phyloP scores from a whole-genome alignment of 2,888 invertebrate species.

The Ormyrus rosae region DNA sequence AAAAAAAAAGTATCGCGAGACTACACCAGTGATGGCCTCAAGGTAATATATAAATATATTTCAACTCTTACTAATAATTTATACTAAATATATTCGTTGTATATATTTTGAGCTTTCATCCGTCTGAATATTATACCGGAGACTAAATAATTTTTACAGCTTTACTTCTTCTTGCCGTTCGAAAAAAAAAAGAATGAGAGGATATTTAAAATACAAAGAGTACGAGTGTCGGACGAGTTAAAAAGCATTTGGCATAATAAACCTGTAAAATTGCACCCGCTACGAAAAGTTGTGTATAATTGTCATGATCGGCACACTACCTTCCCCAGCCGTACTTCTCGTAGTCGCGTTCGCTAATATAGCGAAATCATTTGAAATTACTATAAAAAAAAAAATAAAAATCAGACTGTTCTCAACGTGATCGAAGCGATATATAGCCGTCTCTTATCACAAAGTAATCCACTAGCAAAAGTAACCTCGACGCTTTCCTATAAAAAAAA shows the following conservation, averaged over 20 bases:
- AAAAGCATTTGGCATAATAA: background rate
- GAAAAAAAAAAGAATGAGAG: too few relatives aligned
- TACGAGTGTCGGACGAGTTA: too few relatives aligned
- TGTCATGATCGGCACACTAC: background rate
- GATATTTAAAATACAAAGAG: too few relatives aligned
- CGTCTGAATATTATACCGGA: background rate
- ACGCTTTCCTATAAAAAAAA: too few relatives aligned
- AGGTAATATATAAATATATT: constrained; percentile 25
- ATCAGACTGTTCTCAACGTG: background rate
- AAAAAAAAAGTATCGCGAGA: background rate
- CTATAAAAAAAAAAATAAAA: background rate
- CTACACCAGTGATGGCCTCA: background rate
- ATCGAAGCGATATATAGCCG: too few relatives aligned
- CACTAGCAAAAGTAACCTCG: too few relatives aligned
- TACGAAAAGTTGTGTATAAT: background rate
- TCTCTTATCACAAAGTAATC: background rate
- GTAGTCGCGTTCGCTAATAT: constrained; percentile 8
- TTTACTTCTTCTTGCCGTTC: too few relatives aligned
- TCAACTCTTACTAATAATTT: constrained; percentile 5
- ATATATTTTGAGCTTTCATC: background rate
- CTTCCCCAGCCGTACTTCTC: background rate
- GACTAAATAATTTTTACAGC: background rate
- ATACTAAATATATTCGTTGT: constrained; percentile 12
- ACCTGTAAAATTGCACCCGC: background rate
- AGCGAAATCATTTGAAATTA: background rate